Evolutionary conservation across 2,888 invertebrate genomes (phyloP), one percentile per base, ranked within the genome.

Genomic region (Tryphoninae sp.): DNA sequence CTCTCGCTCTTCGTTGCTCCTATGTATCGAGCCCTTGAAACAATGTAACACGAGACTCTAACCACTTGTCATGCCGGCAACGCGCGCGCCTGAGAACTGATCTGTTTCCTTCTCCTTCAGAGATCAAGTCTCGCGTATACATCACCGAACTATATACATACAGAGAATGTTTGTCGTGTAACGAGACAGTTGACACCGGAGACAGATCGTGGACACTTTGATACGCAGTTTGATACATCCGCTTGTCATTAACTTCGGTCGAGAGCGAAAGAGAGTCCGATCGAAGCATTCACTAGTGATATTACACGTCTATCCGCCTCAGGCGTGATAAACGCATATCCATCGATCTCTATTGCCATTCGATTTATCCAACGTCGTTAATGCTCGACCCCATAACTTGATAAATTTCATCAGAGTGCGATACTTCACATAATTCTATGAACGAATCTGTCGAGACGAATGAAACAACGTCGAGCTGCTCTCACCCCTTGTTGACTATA

Each of bases 1-100:
- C 13, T 2, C 9, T 45, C 45, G 1, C 45, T 23, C 22, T 72
- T 23, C 51, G 51, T 26, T 49, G 42, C 49, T 49, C 49, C 45
- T 59, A 64, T 19, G 11, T 69, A 49, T 75, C 59, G 62, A 82
- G 82, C 75, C 72, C 78, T 78, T 77, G 64, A 74, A 71, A 73
- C 69, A 65, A 51, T 80, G 73, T 74, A 74, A 80, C 77, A 55
- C 68, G 73, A 75, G 68, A 26, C 61, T 59, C 53, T 26, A 72
- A 51, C 73, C 64, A 72, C 62, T 72, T 61, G 72, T 62, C 72
- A 61, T 59, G 42, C 42, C 45, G 53, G 8, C 64, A 13, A 55
- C 62, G 51, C 16, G 55, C 55, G 45, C 13, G 11, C 45, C 13
- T 2, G 11, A 45, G 68, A 51, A 53, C 77, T 62, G 13, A 61